phyloP scores from a whole-genome alignment of 2,113 vertebrate species.

The Clarias macrocephalus region DNA sequence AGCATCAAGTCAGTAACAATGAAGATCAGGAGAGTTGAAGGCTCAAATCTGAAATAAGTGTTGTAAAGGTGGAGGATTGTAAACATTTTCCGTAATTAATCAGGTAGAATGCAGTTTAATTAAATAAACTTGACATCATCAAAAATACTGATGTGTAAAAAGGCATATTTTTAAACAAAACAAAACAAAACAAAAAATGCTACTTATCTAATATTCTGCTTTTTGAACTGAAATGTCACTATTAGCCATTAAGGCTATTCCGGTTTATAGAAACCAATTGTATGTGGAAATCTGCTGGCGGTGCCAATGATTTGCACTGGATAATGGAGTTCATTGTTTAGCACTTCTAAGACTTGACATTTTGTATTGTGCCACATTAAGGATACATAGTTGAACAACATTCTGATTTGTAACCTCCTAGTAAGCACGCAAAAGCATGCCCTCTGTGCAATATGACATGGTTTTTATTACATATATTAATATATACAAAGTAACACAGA shows the following conservation, averaged over 20 bases:
- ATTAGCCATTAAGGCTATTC: neutral
- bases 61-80: neutral
- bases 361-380: neutral
- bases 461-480: too few relatives aligned
- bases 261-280: slow-evolving; percentile 7
- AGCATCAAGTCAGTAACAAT: slow-evolving; percentile 88
- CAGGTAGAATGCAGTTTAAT: neutral
- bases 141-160: slow-evolving; percentile 1
- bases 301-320: neutral
- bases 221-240: neutral
- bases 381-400: neutral
- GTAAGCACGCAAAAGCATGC: neutral
- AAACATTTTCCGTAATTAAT: neutral
- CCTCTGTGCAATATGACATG: neutral
- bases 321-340: neutral
- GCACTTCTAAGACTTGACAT: neutral
- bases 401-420: neutral
- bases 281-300: neutral
- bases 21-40: slow-evolving; percentile 81
- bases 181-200: neutral
- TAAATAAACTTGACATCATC: neutral
- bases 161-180: neutral
- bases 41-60: slow-evolving; percentile 40
- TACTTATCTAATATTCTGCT: neutral
- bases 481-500: too few relatives aligned